Conservation (phyloP, 2,797 vertebrate genomes). For the Chaunax sp. region DNA sequence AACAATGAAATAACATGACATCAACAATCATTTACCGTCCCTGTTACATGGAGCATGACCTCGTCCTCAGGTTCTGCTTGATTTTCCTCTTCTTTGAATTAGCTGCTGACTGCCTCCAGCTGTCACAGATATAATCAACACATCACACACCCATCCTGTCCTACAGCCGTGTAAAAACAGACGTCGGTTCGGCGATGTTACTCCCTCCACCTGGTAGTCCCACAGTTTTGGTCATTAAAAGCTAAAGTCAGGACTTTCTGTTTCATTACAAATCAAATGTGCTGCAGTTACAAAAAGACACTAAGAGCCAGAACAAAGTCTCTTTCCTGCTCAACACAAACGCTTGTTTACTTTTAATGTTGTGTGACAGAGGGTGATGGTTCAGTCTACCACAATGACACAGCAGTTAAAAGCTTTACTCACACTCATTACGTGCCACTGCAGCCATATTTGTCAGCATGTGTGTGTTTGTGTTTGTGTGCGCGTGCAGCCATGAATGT, state of each 20-base stretch:
- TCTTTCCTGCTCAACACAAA: background rate
- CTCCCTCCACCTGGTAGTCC: no score
- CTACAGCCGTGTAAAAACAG: no score
- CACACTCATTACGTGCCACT: constrained; percentile 3
- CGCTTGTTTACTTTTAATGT: constrained; percentile 18
- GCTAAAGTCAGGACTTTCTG: background rate
- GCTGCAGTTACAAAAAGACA: background rate
- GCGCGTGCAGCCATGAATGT: constrained; percentile 26
- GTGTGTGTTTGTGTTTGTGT: constrained; percentile 9
- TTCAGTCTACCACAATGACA: constrained; percentile 24
- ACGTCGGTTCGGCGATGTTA: no score
- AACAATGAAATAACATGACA: no score
- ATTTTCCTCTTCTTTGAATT: no score
- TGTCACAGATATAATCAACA: no score
- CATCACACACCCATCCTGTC: no score
- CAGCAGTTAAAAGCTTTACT: constrained; percentile 24
- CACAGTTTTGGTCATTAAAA: no score
- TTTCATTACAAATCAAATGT: background rate
- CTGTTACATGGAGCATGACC: no score
- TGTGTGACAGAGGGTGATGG: constrained; percentile 25
- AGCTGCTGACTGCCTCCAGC: no score
- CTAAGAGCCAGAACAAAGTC: background rate
- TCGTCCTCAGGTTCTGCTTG: no score
- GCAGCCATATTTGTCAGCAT: constrained; percentile 12
- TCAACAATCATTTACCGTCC: no score